phyloP scores from a whole-genome alignment of 2,888 invertebrate species.

The Tetragonisca angustula region DNA sequence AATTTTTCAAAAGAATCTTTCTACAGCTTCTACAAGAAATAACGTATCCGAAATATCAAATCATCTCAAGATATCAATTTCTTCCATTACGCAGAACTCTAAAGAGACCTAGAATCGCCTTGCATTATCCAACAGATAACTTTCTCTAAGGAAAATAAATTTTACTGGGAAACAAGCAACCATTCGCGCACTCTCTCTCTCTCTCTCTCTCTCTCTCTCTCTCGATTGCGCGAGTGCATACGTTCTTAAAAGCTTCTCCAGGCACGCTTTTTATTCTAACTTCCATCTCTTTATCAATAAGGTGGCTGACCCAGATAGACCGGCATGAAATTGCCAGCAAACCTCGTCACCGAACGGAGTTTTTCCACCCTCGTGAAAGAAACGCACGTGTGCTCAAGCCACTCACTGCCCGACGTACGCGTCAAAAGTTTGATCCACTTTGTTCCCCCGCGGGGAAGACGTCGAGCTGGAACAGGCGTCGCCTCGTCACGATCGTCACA shows the following conservation, averaged over 20 bases:
- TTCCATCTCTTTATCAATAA: not conserved
- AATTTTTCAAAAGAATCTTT: not conserved
- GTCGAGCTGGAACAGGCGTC: not conserved
- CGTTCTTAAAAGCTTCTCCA: not conserved
- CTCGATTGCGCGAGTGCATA: not conserved
- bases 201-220: not conserved
- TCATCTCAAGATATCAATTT: too few relatives aligned
- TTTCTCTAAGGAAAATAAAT: not conserved
- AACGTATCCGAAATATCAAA: too few relatives aligned
- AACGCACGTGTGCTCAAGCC: not conserved
- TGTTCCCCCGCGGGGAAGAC: not conserved
- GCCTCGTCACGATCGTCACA: conserved; percentile 15
- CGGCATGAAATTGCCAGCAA: not conserved
- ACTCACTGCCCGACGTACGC: not conserved
- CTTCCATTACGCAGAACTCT: too few relatives aligned
- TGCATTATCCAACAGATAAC: not conserved
- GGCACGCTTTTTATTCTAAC: not conserved
- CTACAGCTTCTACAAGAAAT: too few relatives aligned
- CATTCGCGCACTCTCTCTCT: not conserved
- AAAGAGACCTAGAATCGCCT: too few relatives aligned
- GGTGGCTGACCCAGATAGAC: not conserved
- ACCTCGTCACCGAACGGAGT: not conserved
- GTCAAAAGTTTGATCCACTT: not conserved
- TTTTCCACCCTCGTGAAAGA: not conserved
- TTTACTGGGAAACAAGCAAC: not conserved